Base-by-base conservation (phyloP, 2,888 invertebrate species). In the Melanostoma mellinum region DNA sequence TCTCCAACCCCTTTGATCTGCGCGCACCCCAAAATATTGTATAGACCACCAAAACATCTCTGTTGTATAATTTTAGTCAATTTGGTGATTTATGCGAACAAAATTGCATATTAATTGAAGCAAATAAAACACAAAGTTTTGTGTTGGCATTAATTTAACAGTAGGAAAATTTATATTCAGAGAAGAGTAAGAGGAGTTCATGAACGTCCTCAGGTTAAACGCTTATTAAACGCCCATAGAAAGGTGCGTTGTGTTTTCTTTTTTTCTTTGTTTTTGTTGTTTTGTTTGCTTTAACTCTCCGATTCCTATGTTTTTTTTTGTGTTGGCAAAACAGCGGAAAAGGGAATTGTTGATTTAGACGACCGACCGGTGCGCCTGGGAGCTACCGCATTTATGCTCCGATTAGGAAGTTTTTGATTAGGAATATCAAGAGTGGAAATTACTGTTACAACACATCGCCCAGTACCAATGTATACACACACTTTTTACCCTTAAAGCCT, bases 21-120 rank as follows among this genome's bases (percentile, higher is more conserved):
- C 20, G 20, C 36, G n/a, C 61, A 30, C 9, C 61, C 30, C 6
- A 20, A 20, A 20, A 20, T 2, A 61, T 63, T 30, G 36, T 30
- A 48, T 48, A 61, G 36, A 61, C 48, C 48, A 61, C 44, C 46
- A 46, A 10, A 44, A 52, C 32, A 52, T 60, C 2, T 33, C n/a
- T 55, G 9, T 56, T 55, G 9, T 56, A 61, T 52, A 63, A 65
- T 53, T 76, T 79, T 48, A 48, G 73, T 32, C 56, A 44, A 55
- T 60, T 36, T 44, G 36, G 10, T 65, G 69, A 84, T 75, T 71
- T 84, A 84, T 79, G 69, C 71, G 63, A 69, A 82, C 56, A 35
- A 69, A 78, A 78, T 77, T 82, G 73, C 68, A 73, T 72, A 69
- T 77, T 78, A 82, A 82, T 82, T 77, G 53, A 69, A 56, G 56